Evolutionary conservation across 2,888 invertebrate species (phyloP), one percentile per base, ranked within the genome.

Genomic region (Thecophora atra): DNA sequence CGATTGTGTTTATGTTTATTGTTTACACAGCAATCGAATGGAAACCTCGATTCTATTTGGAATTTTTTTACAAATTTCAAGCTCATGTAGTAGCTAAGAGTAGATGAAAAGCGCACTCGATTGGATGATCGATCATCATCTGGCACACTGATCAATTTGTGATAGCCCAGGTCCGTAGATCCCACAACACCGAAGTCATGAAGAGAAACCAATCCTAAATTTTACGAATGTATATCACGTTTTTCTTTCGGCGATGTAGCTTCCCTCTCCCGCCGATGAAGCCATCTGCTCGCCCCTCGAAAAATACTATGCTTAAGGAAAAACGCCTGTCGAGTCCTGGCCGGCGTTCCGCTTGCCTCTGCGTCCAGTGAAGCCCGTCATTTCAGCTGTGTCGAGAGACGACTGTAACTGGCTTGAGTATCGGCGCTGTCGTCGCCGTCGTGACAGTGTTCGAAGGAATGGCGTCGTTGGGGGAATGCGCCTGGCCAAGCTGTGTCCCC

Each of bases 351-450:
- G 44, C n/a, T 37, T 8, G 54, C 54, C 15, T 30, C 54, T 21
- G 13, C 64, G 26, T 19, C 4, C 52, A n/a, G 30, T 47, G 56
- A 56, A n/a, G 19, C 15, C 26, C 24, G 11, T 56, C 13, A 37
- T 81, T 87, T 90, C 89, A 90, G 84, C 86, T 90, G 84, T 88
- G 89, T 78, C 89, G 89, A 74, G 89, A 88, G 42, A 90, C 87
- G 77, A 89, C 85, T 70, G 88, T 84, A 74, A 88, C 88, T 2
- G 90, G 90, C 78, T 90, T 87, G 76, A 83, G 83, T 65, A 85
- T 88, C 77, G 89, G 88, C 62, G 80, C 82, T 54, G 80, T 4
- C 17, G 58, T 5, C 15, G 58, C 11, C 54, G 77, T 71, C 47
- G 69, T 67, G 72, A 78, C 26, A 66, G 73, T 70, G 3, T 81